Percentiles rank a stretch among this genome's conserved stretches.
Evolutionary conservation across 2,797 vertebrate genomes (phyloP).

Genomic region (Sebastes glaucus): DNA sequence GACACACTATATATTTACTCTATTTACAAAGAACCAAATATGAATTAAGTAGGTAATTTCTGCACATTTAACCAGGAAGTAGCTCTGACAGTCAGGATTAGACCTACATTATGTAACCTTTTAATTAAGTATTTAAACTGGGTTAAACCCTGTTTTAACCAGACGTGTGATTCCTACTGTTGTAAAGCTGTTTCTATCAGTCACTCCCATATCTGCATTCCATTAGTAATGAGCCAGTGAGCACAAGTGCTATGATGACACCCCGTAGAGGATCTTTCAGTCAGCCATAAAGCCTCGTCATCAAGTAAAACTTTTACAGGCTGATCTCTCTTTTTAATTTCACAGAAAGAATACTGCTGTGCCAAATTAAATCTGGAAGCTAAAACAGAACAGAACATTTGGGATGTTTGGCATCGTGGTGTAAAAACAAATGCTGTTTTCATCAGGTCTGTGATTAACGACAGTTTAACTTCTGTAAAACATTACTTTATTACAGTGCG

Average conservation of each 20-base stretch:
- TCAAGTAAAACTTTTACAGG: neutral
- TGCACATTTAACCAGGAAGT: neutral
- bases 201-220: neutral
- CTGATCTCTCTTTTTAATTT: neutral
- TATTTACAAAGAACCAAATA: neutral
- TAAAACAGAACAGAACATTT: neutral
- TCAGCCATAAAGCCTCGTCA: neutral
- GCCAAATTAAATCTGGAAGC: neutral
- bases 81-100: neutral
- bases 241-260: neutral
- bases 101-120: neutral
- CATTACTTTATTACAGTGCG: neutral
- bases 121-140: no score
- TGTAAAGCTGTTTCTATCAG: neutral
- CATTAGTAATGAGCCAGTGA: neutral
- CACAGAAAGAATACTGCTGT: neutral
- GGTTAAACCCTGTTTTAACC: no score
- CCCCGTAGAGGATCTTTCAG: neutral
- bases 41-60: neutral
- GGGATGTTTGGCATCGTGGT: neutral
- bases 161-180: no score
- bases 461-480: slow-evolving; percentile 16
- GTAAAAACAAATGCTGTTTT: neutral
- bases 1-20: neutral
- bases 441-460: neutral